These are phyloP conservation scores for Caenorhabditis angaria DNA, from an alignment of 2,888 invertebrate genomes.

Conservation along the genomic window DNA sequence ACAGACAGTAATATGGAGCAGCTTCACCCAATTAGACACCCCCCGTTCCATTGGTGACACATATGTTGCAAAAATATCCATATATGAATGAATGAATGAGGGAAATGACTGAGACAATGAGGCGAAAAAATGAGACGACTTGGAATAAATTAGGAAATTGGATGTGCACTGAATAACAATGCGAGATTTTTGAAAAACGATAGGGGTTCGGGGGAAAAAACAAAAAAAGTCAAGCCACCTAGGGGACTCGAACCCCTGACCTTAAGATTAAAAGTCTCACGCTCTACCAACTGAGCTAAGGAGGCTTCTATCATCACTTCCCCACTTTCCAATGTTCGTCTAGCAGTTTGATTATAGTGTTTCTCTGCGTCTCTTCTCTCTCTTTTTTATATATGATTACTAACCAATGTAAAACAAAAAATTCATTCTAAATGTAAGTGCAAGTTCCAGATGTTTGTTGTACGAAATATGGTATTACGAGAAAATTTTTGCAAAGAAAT, in stretches of 20 bases:
- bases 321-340: no score
- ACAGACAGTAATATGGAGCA: conserved; percentile 18
- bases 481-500: no score
- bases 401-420: no score
- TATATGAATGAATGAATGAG: no score
- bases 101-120: conserved; percentile 3
- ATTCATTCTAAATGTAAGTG: no score
- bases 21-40: conserved; percentile 46
- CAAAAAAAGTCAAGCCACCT: conserved; percentile 41
- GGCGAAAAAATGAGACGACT: neutral
- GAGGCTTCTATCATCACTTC: no score
- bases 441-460: no score
- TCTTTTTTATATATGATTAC: no score
- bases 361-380: no score
- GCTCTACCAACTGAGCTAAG: conserved; percentile 61
- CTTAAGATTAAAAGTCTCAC: conserved; percentile 65
- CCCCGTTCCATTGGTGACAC: conserved; percentile 24
- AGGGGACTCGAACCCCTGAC: conserved; percentile 60
- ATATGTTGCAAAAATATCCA: conserved; percentile 44
- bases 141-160: conserved; percentile 7
- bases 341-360: no score
- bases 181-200: conserved; percentile 15
- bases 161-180: conserved; percentile 5
- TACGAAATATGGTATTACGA: no score
- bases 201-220: neutral